phyloP scores from a whole-genome alignment of 2,797 vertebrate species.

The Prunella strophiata region DNA sequence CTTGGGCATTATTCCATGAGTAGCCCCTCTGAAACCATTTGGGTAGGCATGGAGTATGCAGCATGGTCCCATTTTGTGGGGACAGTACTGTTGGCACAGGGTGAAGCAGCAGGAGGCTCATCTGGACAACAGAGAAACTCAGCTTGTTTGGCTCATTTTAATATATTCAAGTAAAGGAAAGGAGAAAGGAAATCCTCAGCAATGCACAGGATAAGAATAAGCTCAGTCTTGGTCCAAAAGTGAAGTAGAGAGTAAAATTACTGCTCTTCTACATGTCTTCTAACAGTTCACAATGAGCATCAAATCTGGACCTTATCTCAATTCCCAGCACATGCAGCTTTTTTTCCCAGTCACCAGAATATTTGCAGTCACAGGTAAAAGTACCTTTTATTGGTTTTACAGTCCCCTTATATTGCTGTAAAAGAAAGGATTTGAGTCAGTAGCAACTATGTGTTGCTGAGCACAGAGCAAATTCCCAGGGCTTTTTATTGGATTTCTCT shows the following conservation, averaged over 20 bases:
- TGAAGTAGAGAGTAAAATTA: not conserved
- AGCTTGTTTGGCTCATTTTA: not conserved
- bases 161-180: not conserved
- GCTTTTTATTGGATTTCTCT: constrained; percentile 46
- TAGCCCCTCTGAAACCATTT: not conserved
- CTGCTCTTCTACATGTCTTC: not conserved
- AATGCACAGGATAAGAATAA: not conserved
- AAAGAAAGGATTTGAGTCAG: constrained; percentile 5
- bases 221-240: not conserved
- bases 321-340: not conserved
- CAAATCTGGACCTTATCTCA: not conserved
- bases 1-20: not conserved
- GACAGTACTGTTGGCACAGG: not conserved
- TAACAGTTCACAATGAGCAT: not conserved
- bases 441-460: not conserved
- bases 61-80: not conserved
- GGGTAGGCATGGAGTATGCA: not conserved
- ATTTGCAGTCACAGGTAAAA: constrained; percentile 22
- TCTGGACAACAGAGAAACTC: not conserved
- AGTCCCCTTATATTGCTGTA: not conserved
- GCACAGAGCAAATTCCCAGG: constrained; percentile 39
- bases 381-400: constrained; percentile 15
- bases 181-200: not conserved
- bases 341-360: not conserved
- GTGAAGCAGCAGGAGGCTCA: not conserved